A percentile compares a stretch with the other conserved stretches of the same genome.
These are phyloP conservation scores for Dicranocentrus wangi DNA, from an alignment of 2,888 invertebrate species.

Conservation along the genomic window DNA sequence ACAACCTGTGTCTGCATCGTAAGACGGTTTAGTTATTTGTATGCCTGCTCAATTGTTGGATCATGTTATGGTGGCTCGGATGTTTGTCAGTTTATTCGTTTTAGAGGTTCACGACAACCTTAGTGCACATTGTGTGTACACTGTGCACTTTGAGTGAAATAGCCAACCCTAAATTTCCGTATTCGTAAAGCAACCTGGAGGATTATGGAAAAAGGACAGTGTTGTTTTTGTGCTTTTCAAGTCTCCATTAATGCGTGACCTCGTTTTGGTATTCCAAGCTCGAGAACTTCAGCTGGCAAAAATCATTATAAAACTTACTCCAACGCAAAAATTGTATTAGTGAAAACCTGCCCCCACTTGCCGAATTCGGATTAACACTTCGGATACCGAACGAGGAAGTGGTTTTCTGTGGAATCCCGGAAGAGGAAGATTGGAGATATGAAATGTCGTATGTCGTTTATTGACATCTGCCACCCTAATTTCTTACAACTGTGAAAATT, in stretches of 20 bases:
- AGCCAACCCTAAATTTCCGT: constrained; percentile 17
- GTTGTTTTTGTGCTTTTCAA: constrained; percentile 39
- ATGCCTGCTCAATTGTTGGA: constrained; percentile 60
- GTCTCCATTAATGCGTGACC: constrained; percentile 51
- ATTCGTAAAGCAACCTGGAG: constrained; percentile 25
- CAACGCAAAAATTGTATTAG: too few species aligned
- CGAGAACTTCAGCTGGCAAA: constrained; percentile 10
- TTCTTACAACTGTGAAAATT: too few species aligned
- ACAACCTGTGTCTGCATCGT: constrained; percentile 55
- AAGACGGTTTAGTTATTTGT: constrained; percentile 59
- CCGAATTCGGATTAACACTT: constrained; percentile 20
- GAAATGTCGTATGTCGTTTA: too few species aligned
- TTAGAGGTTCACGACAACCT: constrained; percentile 20
- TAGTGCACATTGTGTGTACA: constrained; percentile 16
- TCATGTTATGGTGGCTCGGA: constrained; percentile 37
- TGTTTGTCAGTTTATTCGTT: constrained; percentile 21
- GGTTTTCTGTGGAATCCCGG: constrained; percentile 44
- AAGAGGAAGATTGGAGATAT: neutral
- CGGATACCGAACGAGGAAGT: too few species aligned
- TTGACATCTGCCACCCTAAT: too few species aligned
- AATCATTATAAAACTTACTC: too few species aligned
- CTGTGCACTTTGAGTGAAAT: constrained; percentile 29
- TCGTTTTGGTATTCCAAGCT: constrained; percentile 25
- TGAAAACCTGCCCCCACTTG: too few species aligned
- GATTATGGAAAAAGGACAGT: constrained; percentile 40